Evolutionary conservation across 1,140 invertebrate species (phyloP).

Genomic region (Drosophila azteca): DNA sequence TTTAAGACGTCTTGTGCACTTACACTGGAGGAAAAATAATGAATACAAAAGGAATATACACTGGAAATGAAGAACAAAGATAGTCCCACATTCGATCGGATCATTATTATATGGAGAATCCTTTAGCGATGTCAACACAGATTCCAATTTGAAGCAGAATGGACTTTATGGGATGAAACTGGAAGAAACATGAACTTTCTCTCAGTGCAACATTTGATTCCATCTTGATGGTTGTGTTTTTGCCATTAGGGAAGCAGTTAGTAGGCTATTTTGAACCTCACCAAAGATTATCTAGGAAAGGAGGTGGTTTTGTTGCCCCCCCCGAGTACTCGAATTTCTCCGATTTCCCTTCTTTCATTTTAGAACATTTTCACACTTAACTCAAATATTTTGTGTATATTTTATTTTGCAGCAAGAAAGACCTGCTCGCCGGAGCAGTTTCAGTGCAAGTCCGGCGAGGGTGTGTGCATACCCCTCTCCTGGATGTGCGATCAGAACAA

Average conservation of each 20-base stretch:
- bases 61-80: conserved; percentile 7
- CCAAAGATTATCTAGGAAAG: background rate
- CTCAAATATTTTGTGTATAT: conserved; percentile 48
- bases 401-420: conserved; percentile 87
- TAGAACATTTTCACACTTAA: conserved; percentile 7
- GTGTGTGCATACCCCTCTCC: conserved; percentile 93
- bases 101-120: too few species aligned
- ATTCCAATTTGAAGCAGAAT: too few species aligned
- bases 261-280: conserved; percentile 15
- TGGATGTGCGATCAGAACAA: conserved; percentile 95
- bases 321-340: background rate
- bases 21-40: conserved; percentile 9
- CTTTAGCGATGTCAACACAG: too few species aligned
- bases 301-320: background rate
- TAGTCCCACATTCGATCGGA: too few species aligned
- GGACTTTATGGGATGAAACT: too few species aligned
- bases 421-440: conserved; percentile 93
- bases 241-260: conserved; percentile 59
- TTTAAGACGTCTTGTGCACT: conserved; percentile 38
- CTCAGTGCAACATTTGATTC: too few species aligned
- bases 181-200: too few species aligned
- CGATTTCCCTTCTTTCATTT: background rate
- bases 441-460: conserved; percentile 90
- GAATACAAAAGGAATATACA: conserved; percentile 31
- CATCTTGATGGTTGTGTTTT: conserved; percentile 3